Evolutionary conservation across 1,140 invertebrate species (phyloP).

Genomic region (Drosophila kohkoa): DNA sequence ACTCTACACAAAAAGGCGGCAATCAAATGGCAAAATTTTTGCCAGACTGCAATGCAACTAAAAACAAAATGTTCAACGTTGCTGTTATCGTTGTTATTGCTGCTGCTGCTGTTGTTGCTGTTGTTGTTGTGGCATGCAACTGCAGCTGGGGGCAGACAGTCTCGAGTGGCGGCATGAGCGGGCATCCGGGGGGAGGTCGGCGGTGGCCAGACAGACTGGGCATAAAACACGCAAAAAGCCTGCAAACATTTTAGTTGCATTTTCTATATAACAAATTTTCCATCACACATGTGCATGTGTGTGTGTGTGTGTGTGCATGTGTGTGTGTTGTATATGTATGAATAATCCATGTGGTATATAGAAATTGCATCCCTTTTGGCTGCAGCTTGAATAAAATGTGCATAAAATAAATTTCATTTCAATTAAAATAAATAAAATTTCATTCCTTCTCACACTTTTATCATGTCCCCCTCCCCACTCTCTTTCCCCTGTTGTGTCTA

Average conservation of each 20-base stretch:
- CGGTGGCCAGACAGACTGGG: slow-evolving; percentile 44
- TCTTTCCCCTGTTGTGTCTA: not conserved
- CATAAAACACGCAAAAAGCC: slow-evolving; percentile 75
- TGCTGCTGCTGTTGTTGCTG: slow-evolving; percentile 10
- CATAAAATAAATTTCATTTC: slow-evolving; percentile 82
- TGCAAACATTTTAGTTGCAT: slow-evolving; percentile 81
- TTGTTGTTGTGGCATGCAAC: slow-evolving; percentile 46
- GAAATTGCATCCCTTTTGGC: slow-evolving; percentile 45
- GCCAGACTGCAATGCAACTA: slow-evolving; percentile 66
- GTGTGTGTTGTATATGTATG: slow-evolving; percentile 31
- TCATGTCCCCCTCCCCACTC: not conserved
- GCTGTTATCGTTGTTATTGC: slow-evolving; percentile 39
- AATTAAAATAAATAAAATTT: slow-evolving; percentile 82
- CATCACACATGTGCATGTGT: slow-evolving; percentile 12
- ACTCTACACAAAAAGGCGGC: slow-evolving; percentile 74
- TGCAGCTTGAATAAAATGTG: slow-evolving; percentile 55
- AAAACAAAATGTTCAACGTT: slow-evolving; percentile 52
- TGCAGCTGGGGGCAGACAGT: slow-evolving; percentile 30
- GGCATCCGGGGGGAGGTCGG: not conserved
- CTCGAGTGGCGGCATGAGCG: not conserved
- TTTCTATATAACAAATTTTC: slow-evolving; percentile 67
- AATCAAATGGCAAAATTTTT: slow-evolving; percentile 83
- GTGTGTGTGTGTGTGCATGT: slow-evolving; percentile 33
- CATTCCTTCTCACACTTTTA: not conserved
- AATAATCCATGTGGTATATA: slow-evolving; percentile 49